Evolutionary conservation across 1,140 invertebrate species (phyloP).

Genomic region (Drosophila azteca): DNA sequence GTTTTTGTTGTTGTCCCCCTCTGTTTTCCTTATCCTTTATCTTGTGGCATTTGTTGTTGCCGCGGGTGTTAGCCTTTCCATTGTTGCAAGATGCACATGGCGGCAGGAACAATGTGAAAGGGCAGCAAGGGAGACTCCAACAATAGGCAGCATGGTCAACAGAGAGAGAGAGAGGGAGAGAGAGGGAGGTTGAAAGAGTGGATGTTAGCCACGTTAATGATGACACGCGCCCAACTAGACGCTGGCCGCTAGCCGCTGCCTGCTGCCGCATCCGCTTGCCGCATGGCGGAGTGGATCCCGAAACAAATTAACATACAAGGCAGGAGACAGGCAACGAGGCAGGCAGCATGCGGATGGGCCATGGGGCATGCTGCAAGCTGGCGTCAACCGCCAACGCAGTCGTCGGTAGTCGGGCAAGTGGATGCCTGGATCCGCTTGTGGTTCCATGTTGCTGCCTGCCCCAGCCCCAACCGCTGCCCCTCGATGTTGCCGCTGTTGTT

Average conservation of each 20-base stretch:
- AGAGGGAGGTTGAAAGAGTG: slow-evolving; percentile 12
- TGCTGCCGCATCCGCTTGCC: background rate
- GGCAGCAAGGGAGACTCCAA: slow-evolving; percentile 30
- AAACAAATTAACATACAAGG: slow-evolving; percentile 81
- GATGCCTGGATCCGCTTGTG: slow-evolving; percentile 31
- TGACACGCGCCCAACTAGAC: slow-evolving; percentile 76
- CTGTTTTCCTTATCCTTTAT: slow-evolving; percentile 23
- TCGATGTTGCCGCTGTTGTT: slow-evolving; percentile 53
- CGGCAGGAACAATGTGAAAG: slow-evolving; percentile 66
- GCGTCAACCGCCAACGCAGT: slow-evolving; percentile 53
- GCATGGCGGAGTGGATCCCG: slow-evolving; percentile 54
- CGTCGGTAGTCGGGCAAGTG: slow-evolving; percentile 12
- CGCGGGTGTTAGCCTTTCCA: slow-evolving; percentile 73
- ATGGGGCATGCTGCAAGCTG: slow-evolving; percentile 15
- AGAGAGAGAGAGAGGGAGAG: no score
- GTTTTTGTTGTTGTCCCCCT: background rate
- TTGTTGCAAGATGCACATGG: slow-evolving; percentile 59
- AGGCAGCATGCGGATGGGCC: background rate
- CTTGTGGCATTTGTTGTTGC: slow-evolving; percentile 64
- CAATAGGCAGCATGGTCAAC: slow-evolving; percentile 24
- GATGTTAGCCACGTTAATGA: slow-evolving; percentile 71
- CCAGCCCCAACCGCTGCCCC: no score
- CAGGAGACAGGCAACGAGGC: slow-evolving; percentile 18
- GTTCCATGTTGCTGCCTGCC: slow-evolving; percentile 31
- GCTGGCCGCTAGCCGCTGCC: slow-evolving; percentile 16